Conservation (phyloP, 2,797 vertebrate genomes). For the Holocentrus rufus region DNA sequence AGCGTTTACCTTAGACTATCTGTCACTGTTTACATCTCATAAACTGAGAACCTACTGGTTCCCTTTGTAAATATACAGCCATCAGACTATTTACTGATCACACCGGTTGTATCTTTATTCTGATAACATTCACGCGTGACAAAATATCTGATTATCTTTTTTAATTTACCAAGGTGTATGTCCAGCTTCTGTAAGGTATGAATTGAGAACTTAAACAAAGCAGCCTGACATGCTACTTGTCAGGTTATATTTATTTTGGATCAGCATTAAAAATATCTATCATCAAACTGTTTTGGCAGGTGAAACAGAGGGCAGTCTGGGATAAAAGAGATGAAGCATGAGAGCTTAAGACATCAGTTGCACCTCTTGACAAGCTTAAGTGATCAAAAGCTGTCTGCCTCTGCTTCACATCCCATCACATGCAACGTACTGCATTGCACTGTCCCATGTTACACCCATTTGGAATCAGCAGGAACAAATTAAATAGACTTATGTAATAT, state of each 20-base stretch:
- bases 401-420: neutral
- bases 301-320: neutral
- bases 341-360: neutral
- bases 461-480: neutral
- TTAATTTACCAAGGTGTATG: neutral
- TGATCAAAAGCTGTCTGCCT: neutral
- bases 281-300: neutral
- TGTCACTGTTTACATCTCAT: constrained; percentile 27
- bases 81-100: neutral
- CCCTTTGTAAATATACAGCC: constrained; percentile 11
- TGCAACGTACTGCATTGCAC: neutral
- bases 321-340: neutral
- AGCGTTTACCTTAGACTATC: neutral
- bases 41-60: neutral
- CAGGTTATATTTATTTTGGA: neutral
- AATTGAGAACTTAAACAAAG: neutral
- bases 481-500: neutral
- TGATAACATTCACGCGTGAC: neutral
- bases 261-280: constrained; percentile 6
- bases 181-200: neutral
- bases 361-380: neutral
- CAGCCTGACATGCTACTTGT: no score
- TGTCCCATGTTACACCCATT: neutral
- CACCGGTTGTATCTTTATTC: constrained; percentile 9
- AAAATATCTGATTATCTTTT: neutral